Percentiles rank a stretch among this genome's conserved stretches.
phyloP scores from a whole-genome alignment of 2,113 vertebrate genomes.

The Octodon degus region DNA sequence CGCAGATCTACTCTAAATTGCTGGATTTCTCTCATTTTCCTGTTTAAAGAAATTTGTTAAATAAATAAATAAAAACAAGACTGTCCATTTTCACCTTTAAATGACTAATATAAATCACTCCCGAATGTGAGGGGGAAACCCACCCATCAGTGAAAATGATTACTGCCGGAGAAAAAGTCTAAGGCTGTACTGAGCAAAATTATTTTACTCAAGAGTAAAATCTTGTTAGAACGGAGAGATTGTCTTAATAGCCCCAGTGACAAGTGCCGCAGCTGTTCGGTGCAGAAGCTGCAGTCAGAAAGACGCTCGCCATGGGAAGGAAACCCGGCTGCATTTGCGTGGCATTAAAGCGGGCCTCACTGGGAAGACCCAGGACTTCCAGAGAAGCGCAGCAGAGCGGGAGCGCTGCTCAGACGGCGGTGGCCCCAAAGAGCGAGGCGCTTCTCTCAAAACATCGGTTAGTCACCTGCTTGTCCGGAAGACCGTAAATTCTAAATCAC shows the following conservation, averaged over 20 bases:
- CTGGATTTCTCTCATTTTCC: slow-evolving; percentile 72
- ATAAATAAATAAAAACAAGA: slow-evolving; percentile 51
- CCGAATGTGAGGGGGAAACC: slow-evolving; percentile 10
- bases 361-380: not conserved
- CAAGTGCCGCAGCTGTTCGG: slow-evolving; percentile 75
- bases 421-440: not conserved
- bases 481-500: not conserved
- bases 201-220: slow-evolving; percentile 85
- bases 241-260: slow-evolving; percentile 77
- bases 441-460: not conserved
- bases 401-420: not conserved
- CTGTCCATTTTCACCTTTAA: slow-evolving; percentile 80
- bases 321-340: slow-evolving; percentile 56
- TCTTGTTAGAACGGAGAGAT: slow-evolving; percentile 83
- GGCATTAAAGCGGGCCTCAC: slow-evolving; percentile 57
- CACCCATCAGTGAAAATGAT: slow-evolving; percentile 71
- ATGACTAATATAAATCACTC: slow-evolving; percentile 78
- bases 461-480: not conserved
- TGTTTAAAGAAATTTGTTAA: slow-evolving; percentile 62
- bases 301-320: slow-evolving; percentile 55
- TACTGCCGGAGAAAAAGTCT: slow-evolving; percentile 65
- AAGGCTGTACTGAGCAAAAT: slow-evolving; percentile 80
- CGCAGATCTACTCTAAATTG: slow-evolving; percentile 89
- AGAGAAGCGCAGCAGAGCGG: not conserved
- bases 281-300: slow-evolving; percentile 58